Conservation (phyloP, 1,140 invertebrate genomes). For the Rhyzopertha dominica region DNA sequence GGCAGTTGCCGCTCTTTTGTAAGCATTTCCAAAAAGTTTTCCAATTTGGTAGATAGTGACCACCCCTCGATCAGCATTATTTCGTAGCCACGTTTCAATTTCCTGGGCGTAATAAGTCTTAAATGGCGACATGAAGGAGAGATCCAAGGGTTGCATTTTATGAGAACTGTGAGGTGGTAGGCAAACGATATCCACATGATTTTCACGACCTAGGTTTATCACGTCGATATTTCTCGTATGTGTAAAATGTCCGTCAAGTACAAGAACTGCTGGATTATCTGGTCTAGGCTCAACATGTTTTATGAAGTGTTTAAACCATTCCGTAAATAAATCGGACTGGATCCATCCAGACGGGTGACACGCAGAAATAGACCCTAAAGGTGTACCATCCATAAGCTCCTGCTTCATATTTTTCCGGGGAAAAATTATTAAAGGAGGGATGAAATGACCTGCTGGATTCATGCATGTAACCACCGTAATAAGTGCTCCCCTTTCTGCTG, state of each 20-base stretch:
- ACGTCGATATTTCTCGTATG: too few species aligned
- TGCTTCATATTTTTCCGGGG: conserved; percentile 35
- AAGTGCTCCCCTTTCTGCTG: conserved; percentile 47
- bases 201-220: too few species aligned
- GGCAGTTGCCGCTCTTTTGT: too few species aligned
- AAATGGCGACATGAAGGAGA: conserved; percentile 41
- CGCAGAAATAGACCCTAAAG: conserved; percentile 17
- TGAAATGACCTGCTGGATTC: conserved; percentile 41
- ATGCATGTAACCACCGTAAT: conserved; percentile 45
- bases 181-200: conserved; percentile 26
- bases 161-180: conserved; percentile 44
- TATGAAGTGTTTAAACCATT: conserved; percentile 33
- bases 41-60: too few species aligned
- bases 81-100: conserved; percentile 32
- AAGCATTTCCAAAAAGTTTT: too few species aligned
- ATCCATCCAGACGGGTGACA: conserved; percentile 36
- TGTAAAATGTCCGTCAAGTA: conserved; percentile 29
- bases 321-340: conserved; percentile 18
- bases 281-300: conserved; percentile 19
- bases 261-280: conserved; percentile 21
- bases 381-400: conserved; percentile 25
- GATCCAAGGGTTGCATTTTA: conserved; percentile 43
- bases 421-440: conserved; percentile 43
- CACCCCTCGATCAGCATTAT: too few species aligned
- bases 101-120: conserved; percentile 39